phyloP scores from a whole-genome alignment of 2,113 vertebrate species.

The Marmota monax region DNA sequence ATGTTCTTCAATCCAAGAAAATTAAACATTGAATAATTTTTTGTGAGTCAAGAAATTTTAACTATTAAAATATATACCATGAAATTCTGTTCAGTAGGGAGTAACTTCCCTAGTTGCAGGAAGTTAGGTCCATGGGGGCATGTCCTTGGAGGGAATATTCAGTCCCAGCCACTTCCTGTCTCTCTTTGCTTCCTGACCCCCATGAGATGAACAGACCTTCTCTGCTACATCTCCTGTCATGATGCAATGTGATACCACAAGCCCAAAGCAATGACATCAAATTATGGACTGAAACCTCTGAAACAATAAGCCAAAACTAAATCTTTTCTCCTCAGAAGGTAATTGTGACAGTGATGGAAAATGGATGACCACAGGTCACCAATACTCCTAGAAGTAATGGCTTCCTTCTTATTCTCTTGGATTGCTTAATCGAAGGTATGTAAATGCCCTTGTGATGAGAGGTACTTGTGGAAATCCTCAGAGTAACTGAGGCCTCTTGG shows the following conservation, averaged over 20 bases:
- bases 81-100: too few relatives aligned
- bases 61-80: too few relatives aligned
- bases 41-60: too few relatives aligned
- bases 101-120: too few relatives aligned
- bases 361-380: background rate
- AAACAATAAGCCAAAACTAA: background rate
- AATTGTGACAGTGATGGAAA: background rate
- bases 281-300: background rate
- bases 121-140: too few relatives aligned
- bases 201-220: background rate
- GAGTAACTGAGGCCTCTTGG: background rate
- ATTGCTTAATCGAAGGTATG: background rate
- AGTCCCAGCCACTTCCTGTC: background rate
- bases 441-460: background rate
- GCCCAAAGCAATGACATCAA: too few relatives aligned
- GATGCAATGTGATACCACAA: background rate
- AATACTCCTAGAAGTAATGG: too few relatives aligned
- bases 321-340: too few relatives aligned
- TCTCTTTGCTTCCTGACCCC: background rate
- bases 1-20: too few relatives aligned
- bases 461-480: background rate
- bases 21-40: too few relatives aligned
- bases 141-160: background rate
- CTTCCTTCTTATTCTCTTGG: background rate
- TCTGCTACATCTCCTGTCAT: background rate